These are phyloP conservation scores for Oreochromis spilurus DNA, from an alignment of 2,113 vertebrate genomes.

Conservation along the genomic window DNA sequence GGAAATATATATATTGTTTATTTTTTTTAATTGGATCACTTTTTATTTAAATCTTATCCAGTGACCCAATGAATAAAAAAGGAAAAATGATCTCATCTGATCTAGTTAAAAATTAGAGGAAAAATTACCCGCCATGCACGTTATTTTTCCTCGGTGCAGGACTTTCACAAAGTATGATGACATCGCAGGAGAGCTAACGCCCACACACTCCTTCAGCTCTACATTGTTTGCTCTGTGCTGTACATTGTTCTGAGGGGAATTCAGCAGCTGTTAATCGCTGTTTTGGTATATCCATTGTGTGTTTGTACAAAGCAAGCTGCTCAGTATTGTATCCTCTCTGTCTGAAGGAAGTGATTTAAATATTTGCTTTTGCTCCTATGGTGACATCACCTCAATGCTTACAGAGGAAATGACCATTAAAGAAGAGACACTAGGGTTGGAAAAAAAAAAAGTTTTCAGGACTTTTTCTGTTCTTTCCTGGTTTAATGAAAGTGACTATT, in stretches of 20 bases:
- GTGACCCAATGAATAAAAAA: not conserved
- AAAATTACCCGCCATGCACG: not conserved
- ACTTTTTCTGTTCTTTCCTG: not conserved
- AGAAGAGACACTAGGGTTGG: not conserved
- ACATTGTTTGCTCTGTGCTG: not conserved
- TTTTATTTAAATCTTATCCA: not conserved
- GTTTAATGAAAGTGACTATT: not conserved
- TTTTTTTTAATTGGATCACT: not conserved
- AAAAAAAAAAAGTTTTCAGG: not conserved
- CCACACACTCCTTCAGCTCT: not conserved
- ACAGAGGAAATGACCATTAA: not conserved
- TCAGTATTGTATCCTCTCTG: not conserved
- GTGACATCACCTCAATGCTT: not conserved
- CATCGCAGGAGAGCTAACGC: not conserved
- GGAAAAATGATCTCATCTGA: not conserved
- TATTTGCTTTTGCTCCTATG: not conserved
- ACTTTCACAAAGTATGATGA: not conserved
- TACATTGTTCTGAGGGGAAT: conserved; percentile 4
- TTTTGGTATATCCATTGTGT: not conserved
- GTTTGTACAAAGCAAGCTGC: not conserved
- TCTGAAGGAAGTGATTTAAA: not conserved
- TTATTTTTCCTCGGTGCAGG: not conserved
- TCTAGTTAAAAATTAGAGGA: not conserved
- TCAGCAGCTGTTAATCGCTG: not conserved
- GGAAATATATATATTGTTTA: not conserved